phyloP scores from a whole-genome alignment of 2,888 invertebrate genomes.

The Lasioglossum marginatum region DNA sequence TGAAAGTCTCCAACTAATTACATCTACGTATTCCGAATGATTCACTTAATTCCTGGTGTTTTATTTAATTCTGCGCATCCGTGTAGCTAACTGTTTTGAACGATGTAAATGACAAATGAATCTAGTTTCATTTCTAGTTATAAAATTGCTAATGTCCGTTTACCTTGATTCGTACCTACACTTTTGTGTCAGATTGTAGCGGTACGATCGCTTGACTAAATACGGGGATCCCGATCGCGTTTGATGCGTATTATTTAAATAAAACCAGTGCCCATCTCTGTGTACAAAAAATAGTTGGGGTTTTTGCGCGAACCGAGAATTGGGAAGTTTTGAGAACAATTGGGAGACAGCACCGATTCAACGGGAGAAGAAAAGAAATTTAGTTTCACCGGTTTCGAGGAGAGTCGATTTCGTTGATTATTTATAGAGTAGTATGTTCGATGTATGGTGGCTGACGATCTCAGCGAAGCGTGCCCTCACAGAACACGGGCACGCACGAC shows the following conservation, averaged over 20 bases:
- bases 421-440: neutral
- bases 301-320: neutral
- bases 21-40: neutral
- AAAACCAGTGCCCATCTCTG: constrained; percentile 8
- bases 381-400: neutral
- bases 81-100: neutral
- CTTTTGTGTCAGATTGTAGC: neutral
- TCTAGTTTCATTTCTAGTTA: neutral
- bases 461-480: constrained; percentile 62
- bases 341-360: neutral
- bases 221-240: neutral
- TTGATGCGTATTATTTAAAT: neutral
- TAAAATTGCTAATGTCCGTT: neutral
- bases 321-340: neutral
- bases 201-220: neutral
- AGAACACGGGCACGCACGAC: constrained; percentile 53
- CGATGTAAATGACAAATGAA: neutral
- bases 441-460: constrained; percentile 74
- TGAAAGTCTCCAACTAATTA: neutral
- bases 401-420: neutral
- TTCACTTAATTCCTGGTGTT: neutral
- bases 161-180: neutral
- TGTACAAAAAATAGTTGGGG: neutral
- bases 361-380: neutral
- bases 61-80: constrained; percentile 2